Percentiles rank a stretch among this genome's conserved stretches.
phyloP scores from a whole-genome alignment of 2,888 invertebrate genomes.

The Aromia moschata region DNA sequence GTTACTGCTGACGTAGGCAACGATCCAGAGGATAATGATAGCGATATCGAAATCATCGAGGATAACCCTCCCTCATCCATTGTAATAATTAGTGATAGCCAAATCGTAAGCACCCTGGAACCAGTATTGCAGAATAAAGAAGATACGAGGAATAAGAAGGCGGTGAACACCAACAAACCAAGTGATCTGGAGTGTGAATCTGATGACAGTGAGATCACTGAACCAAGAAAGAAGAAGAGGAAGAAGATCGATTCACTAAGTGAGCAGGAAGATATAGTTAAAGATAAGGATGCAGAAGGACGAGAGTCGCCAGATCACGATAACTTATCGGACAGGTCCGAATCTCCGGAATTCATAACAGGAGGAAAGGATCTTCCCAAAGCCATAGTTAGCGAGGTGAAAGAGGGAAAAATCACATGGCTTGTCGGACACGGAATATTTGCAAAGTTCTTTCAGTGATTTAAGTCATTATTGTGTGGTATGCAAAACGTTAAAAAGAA shows the following conservation, averaged over 20 bases:
- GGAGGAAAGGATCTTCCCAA: background rate
- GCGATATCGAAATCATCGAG: background rate
- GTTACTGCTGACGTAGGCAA: background rate
- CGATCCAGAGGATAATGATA: background rate
- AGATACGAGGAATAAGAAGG: background rate
- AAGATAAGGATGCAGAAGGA: background rate
- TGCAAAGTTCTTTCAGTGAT: background rate
- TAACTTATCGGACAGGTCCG: background rate
- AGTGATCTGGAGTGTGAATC: background rate
- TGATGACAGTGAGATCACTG: background rate
- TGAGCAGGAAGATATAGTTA: background rate
- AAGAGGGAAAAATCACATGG: background rate
- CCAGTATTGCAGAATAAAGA: background rate
- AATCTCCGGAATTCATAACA: background rate
- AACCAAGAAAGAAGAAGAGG: background rate
- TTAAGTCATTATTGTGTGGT: background rate
- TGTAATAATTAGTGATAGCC: background rate
- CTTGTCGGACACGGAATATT: background rate
- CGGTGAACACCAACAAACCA: background rate
- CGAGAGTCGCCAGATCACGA: background rate
- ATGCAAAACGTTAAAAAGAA: background rate
- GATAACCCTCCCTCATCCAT: background rate
- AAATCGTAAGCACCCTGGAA: background rate
- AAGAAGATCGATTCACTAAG: background rate
- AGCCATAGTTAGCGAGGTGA: background rate